Base-by-base conservation (phyloP, 2,797 vertebrate species). In the Sebastes minor region DNA sequence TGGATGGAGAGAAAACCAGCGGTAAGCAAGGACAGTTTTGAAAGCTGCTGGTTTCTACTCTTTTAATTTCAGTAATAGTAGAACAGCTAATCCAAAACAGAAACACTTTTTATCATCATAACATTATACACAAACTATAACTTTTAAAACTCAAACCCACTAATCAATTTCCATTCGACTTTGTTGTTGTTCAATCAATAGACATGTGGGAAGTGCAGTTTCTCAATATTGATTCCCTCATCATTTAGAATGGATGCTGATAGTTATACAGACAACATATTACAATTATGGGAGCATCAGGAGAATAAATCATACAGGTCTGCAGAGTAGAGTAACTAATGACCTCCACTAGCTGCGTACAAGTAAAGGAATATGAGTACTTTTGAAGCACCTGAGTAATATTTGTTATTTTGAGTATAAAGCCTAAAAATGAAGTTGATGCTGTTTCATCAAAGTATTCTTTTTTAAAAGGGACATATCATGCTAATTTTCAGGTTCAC, bases 1-100 rank as follows among this genome's bases (percentile, higher is more conserved):
- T 71, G 56, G 80, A 59, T 4, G 77, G 72, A 74, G 33, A 80
- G 69, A 77, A 88, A 76, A 82, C 9, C 53, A 62, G 67, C 65
- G 33, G 78, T 76, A 53, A 80, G 55, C 12, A 79, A 60, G 5
- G 35, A n/a, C 60, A 30, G 25, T 12, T 69, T 78, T 57, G 35
- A 8, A 38, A 84, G 68, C 49, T 62, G 56, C 77, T 83, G 23
- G 25, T 49, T 63, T 78, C n/a, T 18, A 5, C 56, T 67, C 55
- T 59, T 38, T 53, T 2, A 42, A 55, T 79, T 28, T 65, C 57
- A 20, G 28, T 33, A 63, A 78, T n/a, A 75, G 69, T 30, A 52
- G 60, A 2, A 25, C 13, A 30, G n/a, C 33, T 25, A 53, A 76
- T 59, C 11, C 22, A 68, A 61, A 85, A 71, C 52, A 57, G 42